These are phyloP conservation scores for Drosophila phalerata DNA, from an alignment of 2,888 invertebrate species.

Conservation along the genomic window DNA sequence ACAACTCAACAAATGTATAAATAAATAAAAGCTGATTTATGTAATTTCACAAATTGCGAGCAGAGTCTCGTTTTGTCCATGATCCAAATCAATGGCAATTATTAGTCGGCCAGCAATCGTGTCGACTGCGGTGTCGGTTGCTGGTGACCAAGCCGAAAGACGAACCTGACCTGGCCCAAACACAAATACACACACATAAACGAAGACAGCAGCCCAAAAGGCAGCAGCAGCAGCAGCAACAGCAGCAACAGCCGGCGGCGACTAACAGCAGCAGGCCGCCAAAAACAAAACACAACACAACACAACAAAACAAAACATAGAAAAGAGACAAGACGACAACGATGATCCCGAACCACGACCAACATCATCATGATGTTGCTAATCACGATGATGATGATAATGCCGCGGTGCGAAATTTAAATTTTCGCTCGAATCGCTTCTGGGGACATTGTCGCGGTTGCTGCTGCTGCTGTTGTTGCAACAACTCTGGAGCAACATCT, in stretches of 20 bases:
- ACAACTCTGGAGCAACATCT: constrained; percentile 56
- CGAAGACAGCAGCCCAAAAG: constrained; percentile 15
- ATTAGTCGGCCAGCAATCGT: constrained; percentile 75
- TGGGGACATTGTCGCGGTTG: constrained; percentile 75
- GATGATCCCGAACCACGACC: constrained; percentile 49
- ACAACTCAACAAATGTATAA: constrained; percentile 70
- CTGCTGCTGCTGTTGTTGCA: constrained; percentile 36
- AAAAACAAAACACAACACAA: no score
- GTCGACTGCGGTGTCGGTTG: constrained; percentile 31
- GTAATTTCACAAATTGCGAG: constrained; percentile 81
- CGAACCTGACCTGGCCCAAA: constrained; percentile 64
- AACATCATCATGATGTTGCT: constrained; percentile 37
- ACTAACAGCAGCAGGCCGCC: constrained; percentile 37
- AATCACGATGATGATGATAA: constrained; percentile 39
- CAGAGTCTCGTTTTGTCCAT: constrained; percentile 40
- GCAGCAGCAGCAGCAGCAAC: constrained; percentile 8
- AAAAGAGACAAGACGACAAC: constrained; percentile 36
- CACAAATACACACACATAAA: constrained; percentile 27
- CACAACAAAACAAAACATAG: no score
- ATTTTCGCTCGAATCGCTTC: constrained; percentile 82
- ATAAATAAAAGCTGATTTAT: constrained; percentile 82
- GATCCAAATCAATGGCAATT: constrained; percentile 79
- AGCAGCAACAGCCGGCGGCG: constrained; percentile 36
- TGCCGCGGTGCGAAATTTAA: constrained; percentile 81
- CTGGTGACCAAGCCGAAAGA: constrained; percentile 55